Evolutionary conservation across 1,140 invertebrate species (phyloP).

Genomic region (Orchesella cincta): DNA sequence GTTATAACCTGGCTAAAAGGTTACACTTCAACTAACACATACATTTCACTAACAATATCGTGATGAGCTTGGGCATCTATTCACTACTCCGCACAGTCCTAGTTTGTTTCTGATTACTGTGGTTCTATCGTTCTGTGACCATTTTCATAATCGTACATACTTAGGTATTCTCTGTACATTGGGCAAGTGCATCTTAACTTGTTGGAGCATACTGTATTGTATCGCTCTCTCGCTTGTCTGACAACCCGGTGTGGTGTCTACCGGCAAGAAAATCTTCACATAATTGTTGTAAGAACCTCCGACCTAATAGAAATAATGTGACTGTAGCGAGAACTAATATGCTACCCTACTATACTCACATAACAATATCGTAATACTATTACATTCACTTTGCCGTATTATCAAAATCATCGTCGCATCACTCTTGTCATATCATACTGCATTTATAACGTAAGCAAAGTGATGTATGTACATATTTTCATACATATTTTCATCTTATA

Average conservation of each 20-base stretch:
- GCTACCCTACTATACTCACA: neutral
- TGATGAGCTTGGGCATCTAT: neutral
- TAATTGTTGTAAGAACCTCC: conserved; percentile 7
- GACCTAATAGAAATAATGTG: conserved; percentile 13
- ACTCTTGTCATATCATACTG: neutral
- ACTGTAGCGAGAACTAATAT: neutral
- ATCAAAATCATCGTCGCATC: neutral
- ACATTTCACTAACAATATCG: conserved; percentile 17
- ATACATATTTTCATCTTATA: conserved; percentile 21
- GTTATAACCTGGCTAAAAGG: conserved; percentile 25
- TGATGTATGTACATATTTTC: neutral
- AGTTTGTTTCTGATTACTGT: neutral
- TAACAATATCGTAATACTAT: neutral
- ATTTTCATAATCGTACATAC: neutral
- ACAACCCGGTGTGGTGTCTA: conserved; percentile 15
- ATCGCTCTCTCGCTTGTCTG: neutral
- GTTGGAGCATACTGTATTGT: neutral
- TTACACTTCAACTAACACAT: conserved; percentile 30
- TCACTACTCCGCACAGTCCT: neutral
- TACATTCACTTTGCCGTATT: neutral
- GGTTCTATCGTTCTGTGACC: neutral
- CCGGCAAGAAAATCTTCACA: conserved; percentile 9
- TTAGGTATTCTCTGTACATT: neutral
- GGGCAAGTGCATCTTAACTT: neutral
- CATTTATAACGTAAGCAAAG: neutral